Evolutionary conservation across 2,797 vertebrate genomes (phyloP).

Genomic region (Hyperoplus lanceolatus): DNA sequence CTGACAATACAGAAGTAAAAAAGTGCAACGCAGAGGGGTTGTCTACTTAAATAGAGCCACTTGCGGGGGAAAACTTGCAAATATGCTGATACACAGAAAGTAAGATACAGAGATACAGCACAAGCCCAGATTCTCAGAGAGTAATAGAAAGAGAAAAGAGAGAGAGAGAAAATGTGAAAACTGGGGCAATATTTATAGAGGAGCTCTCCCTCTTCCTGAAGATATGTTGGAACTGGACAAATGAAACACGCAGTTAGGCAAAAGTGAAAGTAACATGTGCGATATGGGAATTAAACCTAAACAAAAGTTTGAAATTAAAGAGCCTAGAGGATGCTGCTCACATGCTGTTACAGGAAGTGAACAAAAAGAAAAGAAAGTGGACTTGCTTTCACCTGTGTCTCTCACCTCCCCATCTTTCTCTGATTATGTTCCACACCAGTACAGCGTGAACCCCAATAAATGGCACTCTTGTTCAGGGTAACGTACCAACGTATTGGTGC

Average conservation of each 20-base stretch:
- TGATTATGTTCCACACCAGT: background rate
- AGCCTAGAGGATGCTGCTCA: conserved; percentile 25
- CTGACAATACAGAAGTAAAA: background rate
- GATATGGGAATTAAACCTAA: background rate
- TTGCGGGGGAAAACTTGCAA: conserved; percentile 17
- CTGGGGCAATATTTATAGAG: conserved; percentile 84
- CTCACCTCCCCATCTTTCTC: background rate
- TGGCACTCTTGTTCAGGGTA: too few species aligned
- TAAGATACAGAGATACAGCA: conserved; percentile 71
- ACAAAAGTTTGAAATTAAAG: conserved; percentile 27
- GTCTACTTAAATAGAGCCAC: conserved; percentile 25
- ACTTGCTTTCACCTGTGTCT: conserved; percentile 4
- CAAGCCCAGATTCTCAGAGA: conserved; percentile 39
- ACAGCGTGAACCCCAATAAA: too few species aligned
- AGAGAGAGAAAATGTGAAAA: conserved; percentile 42
- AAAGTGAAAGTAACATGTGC: conserved; percentile 19
- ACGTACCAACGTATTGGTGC: too few species aligned
- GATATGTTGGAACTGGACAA: conserved; percentile 54
- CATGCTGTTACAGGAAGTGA: conserved; percentile 1
- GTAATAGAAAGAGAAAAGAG: conserved; percentile 10
- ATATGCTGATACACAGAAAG: conserved; percentile 51
- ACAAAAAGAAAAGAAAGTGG: conserved; percentile 15
- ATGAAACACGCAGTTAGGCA: conserved; percentile 22
- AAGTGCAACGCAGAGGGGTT: background rate
- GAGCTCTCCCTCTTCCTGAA: conserved; percentile 62